A percentile compares a stretch with the other conserved stretches of the same genome.
Conservation (phyloP, 2,797 vertebrate species). For the Sebastolobus alascanus region DNA sequence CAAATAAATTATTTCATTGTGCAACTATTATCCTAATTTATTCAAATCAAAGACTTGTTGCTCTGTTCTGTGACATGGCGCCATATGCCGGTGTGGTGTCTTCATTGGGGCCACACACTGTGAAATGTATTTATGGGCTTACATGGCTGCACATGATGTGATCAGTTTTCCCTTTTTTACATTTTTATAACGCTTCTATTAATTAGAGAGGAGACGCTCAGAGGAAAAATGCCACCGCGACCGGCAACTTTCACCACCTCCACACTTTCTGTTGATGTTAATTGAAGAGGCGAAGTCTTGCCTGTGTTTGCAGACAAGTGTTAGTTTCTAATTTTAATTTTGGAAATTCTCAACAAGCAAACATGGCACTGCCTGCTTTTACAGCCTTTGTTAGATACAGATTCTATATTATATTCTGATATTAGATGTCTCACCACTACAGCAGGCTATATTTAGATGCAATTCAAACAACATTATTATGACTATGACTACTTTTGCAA, state of each 20-base stretch:
- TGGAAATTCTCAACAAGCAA: not conserved
- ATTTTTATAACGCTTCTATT: conserved; percentile 16
- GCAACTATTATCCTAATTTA: conserved; percentile 66
- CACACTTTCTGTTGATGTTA: conserved; percentile 17
- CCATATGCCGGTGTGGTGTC: conserved; percentile 65
- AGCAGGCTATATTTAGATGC: not conserved
- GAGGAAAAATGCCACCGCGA: conserved; percentile 10
- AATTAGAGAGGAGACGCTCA: conserved; percentile 27
- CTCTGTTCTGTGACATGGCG: conserved; percentile 57
- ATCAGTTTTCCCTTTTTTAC: conserved; percentile 35
- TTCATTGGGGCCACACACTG: conserved; percentile 46
- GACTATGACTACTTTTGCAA: not conserved
- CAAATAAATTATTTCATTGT: conserved; percentile 62
- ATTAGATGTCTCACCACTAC: not conserved
- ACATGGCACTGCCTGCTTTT: not conserved
- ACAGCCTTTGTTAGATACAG: not conserved
- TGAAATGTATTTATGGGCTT: conserved; percentile 54
- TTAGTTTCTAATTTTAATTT: conserved; percentile 22
- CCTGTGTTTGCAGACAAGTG: conserved; percentile 19
- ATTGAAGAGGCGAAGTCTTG: not conserved
- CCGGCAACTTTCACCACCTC: conserved; percentile 27
- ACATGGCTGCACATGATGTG: conserved; percentile 41
- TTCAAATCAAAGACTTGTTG: conserved; percentile 69
- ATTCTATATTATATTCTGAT: not conserved
- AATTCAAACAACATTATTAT: not conserved